Base-by-base conservation (phyloP, 2,797 vertebrate species). In the Gallinago stenura region DNA sequence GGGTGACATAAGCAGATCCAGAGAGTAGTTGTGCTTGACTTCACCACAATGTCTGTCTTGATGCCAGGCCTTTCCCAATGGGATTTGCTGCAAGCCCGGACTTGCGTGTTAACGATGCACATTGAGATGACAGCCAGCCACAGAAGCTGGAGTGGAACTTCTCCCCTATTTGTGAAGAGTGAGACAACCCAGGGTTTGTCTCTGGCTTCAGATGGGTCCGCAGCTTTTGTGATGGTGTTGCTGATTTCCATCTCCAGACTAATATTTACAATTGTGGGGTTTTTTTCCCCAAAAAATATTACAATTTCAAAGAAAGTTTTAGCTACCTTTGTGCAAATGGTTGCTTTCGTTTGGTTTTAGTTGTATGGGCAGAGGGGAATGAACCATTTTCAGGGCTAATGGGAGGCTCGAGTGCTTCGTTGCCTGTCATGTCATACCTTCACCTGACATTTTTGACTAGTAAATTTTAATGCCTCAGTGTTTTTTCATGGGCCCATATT, bases 181-280 rank as follows among this genome's bases (percentile, higher is more conserved):
- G 25, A 5, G 33, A n/a, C 15, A 22, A 21, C 8, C 31, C 46
- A 46, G 51, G 16, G 11, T 20, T 69, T 76, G 9, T 35, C 48
- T 48, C 28, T 57, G 58, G 21, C 25, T 73, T 69, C 37, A 39
- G 22, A 45, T 6, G 2, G 30, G 26, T 1, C 3, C 31, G 14
- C 12, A 35, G 64, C 30, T 73, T 87, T 87, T 81, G 43, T 16
- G 41, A 9, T 31, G 6, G 35, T 53, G 41, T 35, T 57, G 24
- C 69, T 17, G 9, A 61, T 43, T 70, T 84, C 37, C 8, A 4
- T 48, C 45, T 77, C 30, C 65, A 78, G 25, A 61, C 20, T 66
- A 54, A 28, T 51, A 81, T 20, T 70, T 75, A 46, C 0, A 0
- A 7, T 15, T 35, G 43, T n/a, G 37, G 46, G 6, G 3, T 6